Conservation (phyloP, 1,140 invertebrate genomes). For the Procambarus clarkii region DNA sequence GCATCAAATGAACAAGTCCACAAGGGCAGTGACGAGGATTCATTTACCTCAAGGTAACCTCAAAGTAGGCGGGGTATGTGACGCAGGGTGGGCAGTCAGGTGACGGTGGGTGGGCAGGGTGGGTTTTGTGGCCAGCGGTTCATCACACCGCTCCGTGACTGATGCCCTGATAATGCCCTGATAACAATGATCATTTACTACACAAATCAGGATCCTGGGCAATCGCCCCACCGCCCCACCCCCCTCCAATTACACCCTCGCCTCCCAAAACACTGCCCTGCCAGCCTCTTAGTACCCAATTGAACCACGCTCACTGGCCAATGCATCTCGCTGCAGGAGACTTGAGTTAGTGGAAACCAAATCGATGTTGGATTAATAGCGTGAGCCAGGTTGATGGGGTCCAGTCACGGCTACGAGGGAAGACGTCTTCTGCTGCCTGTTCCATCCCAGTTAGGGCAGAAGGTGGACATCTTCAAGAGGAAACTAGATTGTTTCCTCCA, state of each 20-base stretch:
- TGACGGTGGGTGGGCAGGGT: neutral
- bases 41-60: no score
- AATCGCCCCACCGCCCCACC: neutral
- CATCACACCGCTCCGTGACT: constrained; percentile 15
- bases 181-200: constrained; percentile 36
- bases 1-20: no score
- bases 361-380: constrained; percentile 23
- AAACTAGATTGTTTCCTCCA: no score
- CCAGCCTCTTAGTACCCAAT: neutral
- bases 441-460: neutral
- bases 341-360: constrained; percentile 5
- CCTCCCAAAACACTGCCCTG: neutral
- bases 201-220: neutral
- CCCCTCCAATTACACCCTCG: neutral
- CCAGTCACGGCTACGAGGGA: neutral
- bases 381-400: neutral
- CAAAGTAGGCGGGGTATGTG: no score
- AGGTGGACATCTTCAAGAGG: no score
- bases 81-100: neutral
- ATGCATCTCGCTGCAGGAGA: neutral
- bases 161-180: neutral
- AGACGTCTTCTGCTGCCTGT: neutral
- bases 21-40: no score
- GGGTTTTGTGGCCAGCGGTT: neutral
- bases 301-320: neutral